phyloP scores from a whole-genome alignment of 2,797 vertebrate species.

The Cyclura pinguis region DNA sequence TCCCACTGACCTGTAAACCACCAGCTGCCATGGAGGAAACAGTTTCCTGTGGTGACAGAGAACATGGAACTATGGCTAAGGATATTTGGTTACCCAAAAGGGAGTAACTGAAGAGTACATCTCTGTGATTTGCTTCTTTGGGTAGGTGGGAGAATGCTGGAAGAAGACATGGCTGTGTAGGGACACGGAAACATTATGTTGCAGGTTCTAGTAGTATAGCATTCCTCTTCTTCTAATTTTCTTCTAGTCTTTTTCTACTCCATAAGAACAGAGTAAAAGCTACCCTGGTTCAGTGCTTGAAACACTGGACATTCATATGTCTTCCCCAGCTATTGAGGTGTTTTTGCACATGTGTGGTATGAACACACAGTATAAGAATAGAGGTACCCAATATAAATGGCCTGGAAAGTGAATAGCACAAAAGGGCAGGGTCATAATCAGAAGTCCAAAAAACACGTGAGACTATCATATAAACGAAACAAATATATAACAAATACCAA shows the following conservation, averaged over 20 bases:
- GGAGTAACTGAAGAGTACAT: not conserved
- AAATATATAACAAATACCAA: no score
- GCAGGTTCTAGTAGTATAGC: not conserved
- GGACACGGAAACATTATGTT: not conserved
- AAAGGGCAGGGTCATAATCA: no score
- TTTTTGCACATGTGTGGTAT: not conserved
- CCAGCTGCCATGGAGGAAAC: no score
- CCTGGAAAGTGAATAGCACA: no score
- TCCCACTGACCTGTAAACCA: no score
- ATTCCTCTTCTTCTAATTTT: no score
- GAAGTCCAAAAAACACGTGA: no score
- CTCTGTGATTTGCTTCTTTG: no score
- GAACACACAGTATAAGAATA: not conserved
- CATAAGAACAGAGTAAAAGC: not conserved
- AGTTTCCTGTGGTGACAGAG: not conserved
- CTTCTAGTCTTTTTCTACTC: not conserved
- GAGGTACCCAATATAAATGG: not conserved
- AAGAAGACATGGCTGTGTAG: not conserved
- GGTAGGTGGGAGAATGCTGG: not conserved
- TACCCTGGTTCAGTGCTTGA: not conserved
- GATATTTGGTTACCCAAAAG: not conserved
- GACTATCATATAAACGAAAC: no score
- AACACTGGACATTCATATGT: not conserved
- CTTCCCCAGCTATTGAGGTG: not conserved
- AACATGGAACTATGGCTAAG: not conserved